These are phyloP conservation scores for Myxocyprinus asiaticus DNA, from an alignment of 2,113 vertebrate genomes.

Conservation along the genomic window DNA sequence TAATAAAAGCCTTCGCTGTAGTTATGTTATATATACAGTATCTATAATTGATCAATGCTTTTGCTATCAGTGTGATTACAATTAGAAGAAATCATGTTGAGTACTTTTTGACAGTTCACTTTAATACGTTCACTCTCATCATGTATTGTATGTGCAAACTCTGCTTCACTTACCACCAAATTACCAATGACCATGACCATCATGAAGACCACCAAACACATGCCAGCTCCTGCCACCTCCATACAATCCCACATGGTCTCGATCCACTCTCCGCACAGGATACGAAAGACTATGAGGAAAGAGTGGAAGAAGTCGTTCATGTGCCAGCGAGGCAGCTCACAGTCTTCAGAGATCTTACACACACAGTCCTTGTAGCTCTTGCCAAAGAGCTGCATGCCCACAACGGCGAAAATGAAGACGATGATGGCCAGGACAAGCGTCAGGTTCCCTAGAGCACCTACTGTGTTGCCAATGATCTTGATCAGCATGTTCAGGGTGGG, in stretches of 20 bases:
- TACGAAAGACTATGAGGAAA: conserved; percentile 97
- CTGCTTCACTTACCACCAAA: conserved; percentile 86
- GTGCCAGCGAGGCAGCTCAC: conserved; percentile 93
- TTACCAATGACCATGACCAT: conserved; percentile 99
- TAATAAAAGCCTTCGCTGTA: no score
- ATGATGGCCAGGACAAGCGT: conserved; percentile 97
- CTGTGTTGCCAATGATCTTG: conserved; percentile 97
- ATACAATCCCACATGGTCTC: conserved; percentile 99
- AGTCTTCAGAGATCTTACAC: conserved; percentile 88
- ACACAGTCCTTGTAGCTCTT: conserved; percentile 96
- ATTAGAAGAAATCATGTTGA: no score
- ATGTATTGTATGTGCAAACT: neutral
- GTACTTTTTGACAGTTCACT: neutral
- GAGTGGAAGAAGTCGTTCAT: conserved; percentile 98
- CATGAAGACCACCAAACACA: conserved; percentile 96
- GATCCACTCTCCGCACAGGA: conserved; percentile 97
- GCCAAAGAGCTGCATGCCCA: conserved; percentile 98
- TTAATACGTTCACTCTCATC: neutral
- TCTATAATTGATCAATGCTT: no score
- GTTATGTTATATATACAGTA: no score
- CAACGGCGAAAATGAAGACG: conserved; percentile 98
- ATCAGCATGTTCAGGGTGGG: conserved; percentile 98
- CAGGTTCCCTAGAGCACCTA: conserved; percentile 94
- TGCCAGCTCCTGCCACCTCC: conserved; percentile 88
- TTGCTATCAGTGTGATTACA: no score